Evolutionary conservation across 2,888 invertebrate species (phyloP).

Genomic region (Pantelozetes paolii): DNA sequence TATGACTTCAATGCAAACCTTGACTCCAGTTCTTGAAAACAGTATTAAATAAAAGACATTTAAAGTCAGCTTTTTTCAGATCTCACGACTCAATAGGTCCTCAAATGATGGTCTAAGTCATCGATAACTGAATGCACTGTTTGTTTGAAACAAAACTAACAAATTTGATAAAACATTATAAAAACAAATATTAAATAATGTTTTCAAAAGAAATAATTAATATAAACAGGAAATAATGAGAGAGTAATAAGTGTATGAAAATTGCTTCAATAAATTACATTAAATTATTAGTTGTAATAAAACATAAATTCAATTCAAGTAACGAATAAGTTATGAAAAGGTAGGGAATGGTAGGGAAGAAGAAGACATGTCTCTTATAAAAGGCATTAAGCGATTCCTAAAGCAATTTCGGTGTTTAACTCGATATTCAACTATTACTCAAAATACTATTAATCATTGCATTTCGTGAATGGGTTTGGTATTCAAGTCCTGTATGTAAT

Average conservation of each 20-base stretch:
- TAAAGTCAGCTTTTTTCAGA: background rate
- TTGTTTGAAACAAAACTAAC: background rate
- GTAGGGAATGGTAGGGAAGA: background rate
- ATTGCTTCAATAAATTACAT: background rate
- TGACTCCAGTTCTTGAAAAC: constrained; percentile 8
- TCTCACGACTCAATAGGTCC: too few relatives aligned
- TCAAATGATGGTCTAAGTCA: background rate
- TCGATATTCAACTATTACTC: background rate
- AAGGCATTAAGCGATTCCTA: background rate
- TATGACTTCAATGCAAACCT: background rate
- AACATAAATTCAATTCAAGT: background rate
- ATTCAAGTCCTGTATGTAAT: background rate
- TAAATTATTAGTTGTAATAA: background rate
- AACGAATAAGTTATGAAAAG: background rate
- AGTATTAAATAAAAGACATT: too few relatives aligned
- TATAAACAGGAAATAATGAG: constrained; percentile 26
- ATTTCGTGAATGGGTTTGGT: background rate
- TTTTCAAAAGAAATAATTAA: constrained; percentile 15
- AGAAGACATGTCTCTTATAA: background rate
- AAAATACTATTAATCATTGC: background rate
- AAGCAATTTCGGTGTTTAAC: background rate
- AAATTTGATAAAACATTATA: background rate
- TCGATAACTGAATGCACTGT: background rate
- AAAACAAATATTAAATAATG: background rate
- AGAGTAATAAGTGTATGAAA: background rate